Conservation (phyloP, 2,888 invertebrate genomes). For the Cetonia aurata region DNA sequence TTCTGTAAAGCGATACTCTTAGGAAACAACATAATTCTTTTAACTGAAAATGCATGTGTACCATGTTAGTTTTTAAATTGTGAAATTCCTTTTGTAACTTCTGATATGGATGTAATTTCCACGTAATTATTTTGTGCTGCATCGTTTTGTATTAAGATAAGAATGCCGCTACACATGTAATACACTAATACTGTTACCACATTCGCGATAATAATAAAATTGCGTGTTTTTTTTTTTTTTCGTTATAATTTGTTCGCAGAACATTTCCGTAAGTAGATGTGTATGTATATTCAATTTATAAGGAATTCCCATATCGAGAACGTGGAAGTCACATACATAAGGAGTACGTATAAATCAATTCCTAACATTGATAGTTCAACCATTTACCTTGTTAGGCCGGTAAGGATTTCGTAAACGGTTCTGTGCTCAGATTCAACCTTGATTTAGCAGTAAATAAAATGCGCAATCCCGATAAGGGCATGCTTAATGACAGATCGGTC, state of each 20-base stretch:
- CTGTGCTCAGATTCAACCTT: constrained; percentile 32
- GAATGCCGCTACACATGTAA: not conserved
- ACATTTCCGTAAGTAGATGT: too few species aligned
- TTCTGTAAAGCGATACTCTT: too few species aligned
- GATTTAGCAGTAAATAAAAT: constrained; percentile 39
- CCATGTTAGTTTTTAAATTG: too few species aligned
- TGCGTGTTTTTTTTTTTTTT: too few species aligned
- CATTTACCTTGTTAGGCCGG: constrained; percentile 56
- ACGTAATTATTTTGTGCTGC: too few species aligned
- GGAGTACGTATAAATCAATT: constrained; percentile 57
- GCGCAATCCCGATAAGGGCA: constrained; percentile 18
- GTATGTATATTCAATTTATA: not conserved
- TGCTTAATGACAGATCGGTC: constrained; percentile 18
- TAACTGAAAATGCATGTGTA: too few species aligned
- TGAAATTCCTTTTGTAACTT: too few species aligned
- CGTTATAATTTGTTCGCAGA: too few species aligned
- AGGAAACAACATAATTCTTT: too few species aligned
- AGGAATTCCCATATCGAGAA: constrained; percentile 10
- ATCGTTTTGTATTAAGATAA: too few species aligned
- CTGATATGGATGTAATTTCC: too few species aligned
- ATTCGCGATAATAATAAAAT: too few species aligned
- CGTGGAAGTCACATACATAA: constrained; percentile 1
- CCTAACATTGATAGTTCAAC: constrained; percentile 52
- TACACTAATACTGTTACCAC: not conserved
- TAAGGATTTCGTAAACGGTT: constrained; percentile 40